Base-by-base conservation (phyloP, 2,113 vertebrate species). In the Bucco capensis region DNA sequence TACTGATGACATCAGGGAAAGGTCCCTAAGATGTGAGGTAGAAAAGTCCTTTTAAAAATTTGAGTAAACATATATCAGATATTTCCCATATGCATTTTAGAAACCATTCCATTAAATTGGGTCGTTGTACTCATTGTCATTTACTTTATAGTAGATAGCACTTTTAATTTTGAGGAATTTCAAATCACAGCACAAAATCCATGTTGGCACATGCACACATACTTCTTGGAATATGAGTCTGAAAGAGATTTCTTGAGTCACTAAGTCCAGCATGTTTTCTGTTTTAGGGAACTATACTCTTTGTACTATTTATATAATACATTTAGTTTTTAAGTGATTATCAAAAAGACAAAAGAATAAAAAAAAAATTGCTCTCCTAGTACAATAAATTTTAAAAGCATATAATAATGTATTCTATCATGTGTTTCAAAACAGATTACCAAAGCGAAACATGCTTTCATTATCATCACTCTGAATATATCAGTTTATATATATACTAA, bases 171-270 rank as follows among this genome's bases (percentile, higher is more conserved):
- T 9, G 49, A 53, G 40, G 22, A 24, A 42, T 86, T 85, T 86
- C 23, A 56, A n/a, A 49, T 33, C 28, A 8, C 19, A 31, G 33
- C 44, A 83, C 40, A 81, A 81, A 81, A 78, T 25, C 30, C 8
- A 3, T 28, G 7, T 42, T 1, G 1, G 37, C n/a, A 67, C 23
- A 69, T 5, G 23, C 13, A 19, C 11, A 19, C 1, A 3, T 47
- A 31, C 1, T 46, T 80, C 37, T 28, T 74, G 37, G 12, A 91
- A 64, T 10, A 13, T 8, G 6, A 71, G 82, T 30, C 12, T 84
- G 38, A 64, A 90, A 89, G 38, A 44, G 30, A 42, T 3, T 5
- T 56, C 9, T 9, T 22, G 13, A 15, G 15, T 33, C 31, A 73
- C 14, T 10, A 33, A 66, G 8, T 54, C 6, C 28, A 19, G 5